These are phyloP conservation scores for Orientallactaga sibirica DNA, from an alignment of 2,797 vertebrate genomes.

Conservation along the genomic window DNA sequence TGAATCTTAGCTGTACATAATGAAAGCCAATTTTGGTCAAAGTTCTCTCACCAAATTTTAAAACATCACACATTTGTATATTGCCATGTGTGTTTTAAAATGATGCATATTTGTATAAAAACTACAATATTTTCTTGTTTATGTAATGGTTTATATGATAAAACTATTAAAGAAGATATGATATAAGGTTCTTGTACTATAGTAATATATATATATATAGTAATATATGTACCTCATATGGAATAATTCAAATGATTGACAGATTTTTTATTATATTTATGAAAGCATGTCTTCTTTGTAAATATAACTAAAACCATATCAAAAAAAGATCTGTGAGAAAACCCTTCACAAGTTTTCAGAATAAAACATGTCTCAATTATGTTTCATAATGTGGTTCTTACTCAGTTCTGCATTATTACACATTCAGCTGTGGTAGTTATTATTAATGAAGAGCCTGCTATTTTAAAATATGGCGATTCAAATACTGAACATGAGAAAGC, in stretches of 20 bases:
- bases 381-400: background rate
- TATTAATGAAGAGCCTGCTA: background rate
- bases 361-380: constrained; percentile 3
- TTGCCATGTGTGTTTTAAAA: background rate
- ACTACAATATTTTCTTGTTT: background rate
- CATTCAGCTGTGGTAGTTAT: background rate
- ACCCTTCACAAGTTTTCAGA: constrained; percentile 26
- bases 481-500: background rate
- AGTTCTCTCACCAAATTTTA: background rate
- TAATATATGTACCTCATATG: background rate
- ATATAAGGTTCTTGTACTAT: background rate
- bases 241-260: background rate
- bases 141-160: background rate
- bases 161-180: background rate
- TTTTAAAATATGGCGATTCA: constrained; percentile 13
- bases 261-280: constrained; percentile 36
- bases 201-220: no score
- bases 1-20: background rate
- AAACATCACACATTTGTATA: background rate
- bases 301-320: background rate
- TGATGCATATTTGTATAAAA: constrained; percentile 15
- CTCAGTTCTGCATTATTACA: background rate
- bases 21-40: constrained; percentile 17
- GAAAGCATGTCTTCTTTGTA: background rate
- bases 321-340: constrained; percentile 15